A percentile compares a stretch with the other conserved stretches of the same genome.
These are phyloP conservation scores for Oxyteleia sp. DNA, from an alignment of 2,888 invertebrate genomes.

Conservation along the genomic window DNA sequence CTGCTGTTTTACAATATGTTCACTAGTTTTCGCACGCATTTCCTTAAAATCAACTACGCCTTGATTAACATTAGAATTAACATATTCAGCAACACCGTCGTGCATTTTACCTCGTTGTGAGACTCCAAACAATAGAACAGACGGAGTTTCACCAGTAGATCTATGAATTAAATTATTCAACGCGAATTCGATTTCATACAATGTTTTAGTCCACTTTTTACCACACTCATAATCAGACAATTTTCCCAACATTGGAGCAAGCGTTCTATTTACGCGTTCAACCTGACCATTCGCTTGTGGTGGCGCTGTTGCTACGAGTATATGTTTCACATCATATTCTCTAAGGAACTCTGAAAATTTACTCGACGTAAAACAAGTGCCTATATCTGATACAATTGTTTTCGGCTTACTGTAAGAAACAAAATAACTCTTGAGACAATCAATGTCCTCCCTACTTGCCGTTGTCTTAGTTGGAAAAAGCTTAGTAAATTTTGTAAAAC, in stretches of 20 bases:
- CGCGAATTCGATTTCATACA: conserved; percentile 71
- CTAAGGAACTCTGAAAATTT: conserved; percentile 80
- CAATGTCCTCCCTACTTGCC: conserved; percentile 76
- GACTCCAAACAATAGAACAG: conserved; percentile 73
- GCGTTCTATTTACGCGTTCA: conserved; percentile 80
- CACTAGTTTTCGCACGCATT: conserved; percentile 35
- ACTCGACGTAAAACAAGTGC: conserved; percentile 82
- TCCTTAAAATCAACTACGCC: conserved; percentile 26
- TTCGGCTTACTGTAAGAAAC: conserved; percentile 77
- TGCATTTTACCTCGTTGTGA: conserved; percentile 44
- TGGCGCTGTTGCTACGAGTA: conserved; percentile 78
- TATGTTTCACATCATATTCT: conserved; percentile 76
- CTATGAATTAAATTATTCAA: conserved; percentile 75
- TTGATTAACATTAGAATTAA: neutral
- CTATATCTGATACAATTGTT: conserved; percentile 83
- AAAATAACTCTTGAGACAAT: conserved; percentile 78
- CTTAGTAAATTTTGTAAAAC: conserved; percentile 47
- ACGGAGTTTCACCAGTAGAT: conserved; percentile 77
- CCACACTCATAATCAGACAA: conserved; percentile 14
- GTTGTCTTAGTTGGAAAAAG: conserved; percentile 47
- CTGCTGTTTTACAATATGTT: conserved; percentile 72
- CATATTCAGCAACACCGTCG: conserved; percentile 8
- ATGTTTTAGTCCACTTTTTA: conserved; percentile 70
- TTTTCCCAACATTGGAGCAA: conserved; percentile 44
- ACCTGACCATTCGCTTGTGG: conserved; percentile 83